Conservation (phyloP, 2,888 invertebrate genomes). For the Tubulanus polymorphus region DNA sequence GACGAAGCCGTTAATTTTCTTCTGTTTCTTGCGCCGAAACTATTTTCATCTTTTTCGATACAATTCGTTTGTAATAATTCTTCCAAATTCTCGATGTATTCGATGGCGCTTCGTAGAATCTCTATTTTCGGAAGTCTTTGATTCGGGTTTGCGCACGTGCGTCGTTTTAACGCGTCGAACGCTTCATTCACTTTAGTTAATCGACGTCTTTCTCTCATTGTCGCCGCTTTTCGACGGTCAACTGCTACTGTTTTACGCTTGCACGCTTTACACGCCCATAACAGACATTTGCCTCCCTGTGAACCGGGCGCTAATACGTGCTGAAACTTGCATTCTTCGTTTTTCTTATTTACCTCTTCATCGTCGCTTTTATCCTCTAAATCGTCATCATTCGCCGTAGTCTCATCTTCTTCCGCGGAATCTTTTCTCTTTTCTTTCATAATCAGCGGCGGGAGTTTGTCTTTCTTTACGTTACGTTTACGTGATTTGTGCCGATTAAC, state of each 20-base stretch:
- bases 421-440: too few relatives aligned
- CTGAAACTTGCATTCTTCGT: too few relatives aligned
- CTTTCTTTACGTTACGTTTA: too few relatives aligned
- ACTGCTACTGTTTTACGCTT: slow-evolving; percentile 88
- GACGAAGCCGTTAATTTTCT: too few relatives aligned
- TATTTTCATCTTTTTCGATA: too few relatives aligned
- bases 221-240: slow-evolving; percentile 95
- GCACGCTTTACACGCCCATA: slow-evolving; percentile 97
- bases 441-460: too few relatives aligned
- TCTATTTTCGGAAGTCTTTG: slow-evolving; percentile 96
- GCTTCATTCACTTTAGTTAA: slow-evolving; percentile 98
- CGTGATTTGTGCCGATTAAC: too few relatives aligned
- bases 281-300: slow-evolving; percentile 66
- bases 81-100: slow-evolving; percentile 78
- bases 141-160: slow-evolving; percentile 92
- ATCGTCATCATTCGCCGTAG: too few relatives aligned
- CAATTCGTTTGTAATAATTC: slow-evolving; percentile 52
- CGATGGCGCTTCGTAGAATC: slow-evolving; percentile 94
- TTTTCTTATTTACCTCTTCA: too few relatives aligned
- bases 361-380: too few relatives aligned
- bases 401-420: too few relatives aligned
- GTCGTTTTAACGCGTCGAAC: slow-evolving; percentile 86
- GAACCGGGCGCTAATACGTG: slow-evolving; percentile 55
- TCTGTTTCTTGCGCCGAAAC: too few relatives aligned
- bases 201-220: slow-evolving; percentile 85